Base-by-base conservation (phyloP, 2,888 invertebrate species). In the Amphipoea oculea region DNA sequence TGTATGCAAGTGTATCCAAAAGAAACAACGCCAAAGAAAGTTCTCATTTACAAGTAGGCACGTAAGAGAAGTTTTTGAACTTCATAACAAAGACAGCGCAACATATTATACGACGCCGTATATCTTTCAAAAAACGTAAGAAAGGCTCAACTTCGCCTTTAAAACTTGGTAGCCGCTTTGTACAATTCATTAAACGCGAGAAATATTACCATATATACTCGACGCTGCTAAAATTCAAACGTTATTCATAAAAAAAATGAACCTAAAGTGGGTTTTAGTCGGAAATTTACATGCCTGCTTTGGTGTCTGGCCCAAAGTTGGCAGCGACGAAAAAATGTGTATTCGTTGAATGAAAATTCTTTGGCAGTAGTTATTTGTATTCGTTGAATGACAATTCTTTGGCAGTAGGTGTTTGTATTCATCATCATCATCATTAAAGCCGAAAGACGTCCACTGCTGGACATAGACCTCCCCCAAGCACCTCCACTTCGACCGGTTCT, bases 221-320 rank as follows among this genome's bases (percentile, higher is more conserved):
- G 76, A 76, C 79, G 82, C 68, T 69, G 89, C 86, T 86, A 81
- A 87, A 90, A 90, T 90, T 91, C 89, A 89, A 91, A 90, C 87
- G 91, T 92, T 90, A 90, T 92, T 91, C 91, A 88, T 88, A 84
- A 90, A 92, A 36, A 71, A 92, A 91, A 84, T 81, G 73, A 71
- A 88, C 81, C 79, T 79, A 57, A 88, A 86, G 86, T 83, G 83
- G 82, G 88, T 86, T 89, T 89, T 88, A 84, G 82, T 76, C 75
- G 76, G 69, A 86, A 89, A 90, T 91, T 89, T 89, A 84, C 88
- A 86, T 89, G 86, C 65, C 68, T 68, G 80, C 82, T 88, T 89
- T 82, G 82, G 76, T 79, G 83, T 79, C 67, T 74, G 76, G 82
- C 60, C 54, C 51, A 81, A 77, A 60, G 6, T 63, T 62, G 57